Evolutionary conservation across 2,113 vertebrate species (phyloP).

Genomic region (Oryzias melastigma): DNA sequence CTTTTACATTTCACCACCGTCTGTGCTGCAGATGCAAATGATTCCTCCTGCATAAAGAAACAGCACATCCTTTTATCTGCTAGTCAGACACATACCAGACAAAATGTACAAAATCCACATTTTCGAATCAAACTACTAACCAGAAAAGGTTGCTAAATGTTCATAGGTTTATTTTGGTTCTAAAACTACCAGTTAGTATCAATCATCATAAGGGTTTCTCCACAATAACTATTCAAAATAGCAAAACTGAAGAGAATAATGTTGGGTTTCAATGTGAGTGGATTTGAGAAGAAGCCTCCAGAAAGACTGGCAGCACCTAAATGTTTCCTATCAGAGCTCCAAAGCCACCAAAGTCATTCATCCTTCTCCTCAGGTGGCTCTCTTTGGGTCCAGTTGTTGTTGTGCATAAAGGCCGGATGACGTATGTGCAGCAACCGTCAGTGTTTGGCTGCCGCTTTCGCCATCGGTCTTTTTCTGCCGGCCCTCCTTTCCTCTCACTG

Average conservation of each 20-base stretch:
- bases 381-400: constrained; percentile 15
- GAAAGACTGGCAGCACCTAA: not conserved
- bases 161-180: no score
- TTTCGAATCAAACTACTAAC: not conserved
- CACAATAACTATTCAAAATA: no score
- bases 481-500: constrained; percentile 9
- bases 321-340: constrained; percentile 12
- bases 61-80: not conserved
- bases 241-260: no score
- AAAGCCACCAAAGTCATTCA: not conserved
- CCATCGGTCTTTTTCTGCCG: constrained; percentile 66
- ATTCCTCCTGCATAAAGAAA: constrained; percentile 8
- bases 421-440: constrained; percentile 40
- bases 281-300: no score
- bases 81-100: not conserved
- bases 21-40: constrained; percentile 31
- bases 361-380: constrained; percentile 26
- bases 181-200: no score
- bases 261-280: no score
- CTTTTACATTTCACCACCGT: constrained; percentile 40
- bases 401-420: constrained; percentile 44
- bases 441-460: constrained; percentile 39
- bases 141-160: not conserved
- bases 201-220: no score
- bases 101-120: no score